Conservation (phyloP, 2,888 invertebrate genomes). For the Miltochrista miniata region DNA sequence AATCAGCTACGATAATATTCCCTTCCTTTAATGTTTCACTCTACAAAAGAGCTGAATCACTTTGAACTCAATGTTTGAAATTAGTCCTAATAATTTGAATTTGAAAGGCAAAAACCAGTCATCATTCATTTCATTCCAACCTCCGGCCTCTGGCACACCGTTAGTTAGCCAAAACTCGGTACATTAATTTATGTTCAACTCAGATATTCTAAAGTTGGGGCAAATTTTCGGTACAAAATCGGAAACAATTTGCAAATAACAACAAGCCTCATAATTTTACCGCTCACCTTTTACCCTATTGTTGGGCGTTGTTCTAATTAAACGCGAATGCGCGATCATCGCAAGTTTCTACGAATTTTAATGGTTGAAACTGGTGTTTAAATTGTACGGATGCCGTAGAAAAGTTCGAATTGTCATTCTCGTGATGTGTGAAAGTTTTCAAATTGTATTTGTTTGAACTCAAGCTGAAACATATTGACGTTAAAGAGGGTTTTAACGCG, state of each 20-base stretch:
- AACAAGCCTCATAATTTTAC: constrained; percentile 73
- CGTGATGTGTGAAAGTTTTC: too few species aligned
- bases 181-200: constrained; percentile 74
- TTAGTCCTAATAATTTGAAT: constrained; percentile 3
- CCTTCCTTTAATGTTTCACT: neutral
- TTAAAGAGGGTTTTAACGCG: too few species aligned
- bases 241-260: constrained; percentile 75
- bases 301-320: constrained; percentile 25
- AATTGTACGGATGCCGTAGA: too few species aligned
- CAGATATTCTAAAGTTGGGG: constrained; percentile 65
- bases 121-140: constrained; percentile 10
- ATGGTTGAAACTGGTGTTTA: too few species aligned
- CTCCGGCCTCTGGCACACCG: constrained; percentile 9
- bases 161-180: constrained; percentile 51
- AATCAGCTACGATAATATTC: neutral
- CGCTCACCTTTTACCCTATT: constrained; percentile 61
- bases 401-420: too few species aligned
- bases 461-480: too few species aligned
- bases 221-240: constrained; percentile 63
- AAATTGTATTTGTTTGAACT: too few species aligned
- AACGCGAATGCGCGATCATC: too few species aligned
- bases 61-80: constrained; percentile 3
- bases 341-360: too few species aligned
- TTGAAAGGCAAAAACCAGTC: constrained; percentile 5
- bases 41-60: constrained; percentile 6